Conservation (phyloP, 1,140 invertebrate genomes). For the silkworm (Bombyx mori) region ASM3026992v2 NC_085112.1:2400001-2400500, state of each 20-base stretch:
- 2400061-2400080: too few relatives aligned
- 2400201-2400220: constrained; percentile 51
- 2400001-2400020: too few relatives aligned
- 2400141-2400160: too few relatives aligned
- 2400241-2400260: constrained; percentile 16
- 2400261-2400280: constrained; percentile 24
- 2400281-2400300: constrained; percentile 61
- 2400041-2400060: too few relatives aligned
- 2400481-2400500: too few relatives aligned
- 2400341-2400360: constrained; percentile 66
- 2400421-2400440: background rate
- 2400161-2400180: constrained; percentile 16
- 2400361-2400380: constrained; percentile 30
- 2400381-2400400: constrained; percentile 10
- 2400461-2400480: too few relatives aligned
- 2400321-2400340: constrained; percentile 59
- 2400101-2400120: too few relatives aligned
- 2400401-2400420: constrained; percentile 13
- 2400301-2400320: constrained; percentile 55
- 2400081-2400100: too few relatives aligned
- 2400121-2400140: too few relatives aligned
- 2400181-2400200: constrained; percentile 10
- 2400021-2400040: too few relatives aligned
- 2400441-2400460: too few relatives aligned
- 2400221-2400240: constrained; percentile 32